Base-by-base conservation (phyloP, 2,797 vertebrate species). In the Chaetodon trifasciatus region DNA sequence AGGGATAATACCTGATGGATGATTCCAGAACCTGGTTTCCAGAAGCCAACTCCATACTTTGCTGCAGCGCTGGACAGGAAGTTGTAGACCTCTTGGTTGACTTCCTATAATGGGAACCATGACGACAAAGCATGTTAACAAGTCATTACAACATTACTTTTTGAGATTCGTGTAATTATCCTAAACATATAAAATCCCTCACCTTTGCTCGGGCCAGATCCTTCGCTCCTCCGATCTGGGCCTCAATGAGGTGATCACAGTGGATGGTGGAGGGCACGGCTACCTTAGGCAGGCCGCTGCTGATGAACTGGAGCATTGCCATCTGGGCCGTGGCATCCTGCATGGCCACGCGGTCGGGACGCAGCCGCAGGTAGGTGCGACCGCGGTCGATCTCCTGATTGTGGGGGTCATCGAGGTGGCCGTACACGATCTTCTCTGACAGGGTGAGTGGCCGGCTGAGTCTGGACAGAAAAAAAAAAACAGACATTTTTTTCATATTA, bases 281-380 rank as follows among this genome's bases (percentile, higher is more conserved):
- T 81, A 99, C 98, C 81, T 73, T 96, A 0, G 98, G 95, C 79
- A 99, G 93, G 39, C 98, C 97, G 0, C 98, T 99, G 94, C 98
- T 99, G 93, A 99, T 99, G 89, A 99, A 99, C 95, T 99, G 98
- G 8, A 99, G 95, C 98, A 99, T 99, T 17, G 98, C 98, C 98
- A 99, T 99, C 94, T 99, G 98, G 17, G 98, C 98, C 0, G 98
- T 99, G 68, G 98, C 98, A 1, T 99, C 98, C 91, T 98, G 98
- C 98, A 99, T 99, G 84, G 98, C 98, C 89, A 99, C 98, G 0
- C 98, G 97, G 93, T 99, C 98, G 0, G 98, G 98, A 17, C 94
- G 95, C 28, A 99, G 89, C 1, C 98, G 97, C 84, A 99, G 93
- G 42, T 99, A 99, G 0, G 97, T 97, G 87, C 96, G 97, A 52